Conservation (phyloP, 1,140 invertebrate genomes). For the Lepeophtheirus salmonis region DNA sequence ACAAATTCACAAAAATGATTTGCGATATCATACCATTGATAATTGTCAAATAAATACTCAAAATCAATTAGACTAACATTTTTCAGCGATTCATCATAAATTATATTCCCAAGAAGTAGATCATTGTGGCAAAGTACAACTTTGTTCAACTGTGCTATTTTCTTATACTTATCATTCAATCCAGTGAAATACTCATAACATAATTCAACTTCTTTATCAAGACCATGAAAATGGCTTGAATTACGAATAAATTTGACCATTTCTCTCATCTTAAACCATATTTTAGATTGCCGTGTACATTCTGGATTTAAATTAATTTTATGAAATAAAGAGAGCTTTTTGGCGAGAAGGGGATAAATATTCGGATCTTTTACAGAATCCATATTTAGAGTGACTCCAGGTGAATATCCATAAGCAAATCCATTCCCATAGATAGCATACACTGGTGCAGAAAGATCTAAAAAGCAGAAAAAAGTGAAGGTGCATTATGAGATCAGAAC, state of each 20-base stretch:
- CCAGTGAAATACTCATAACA: conserved; percentile 13
- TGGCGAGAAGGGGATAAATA: conserved; percentile 53
- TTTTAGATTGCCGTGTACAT: conserved; percentile 6
- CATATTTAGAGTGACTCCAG: conserved; percentile 53
- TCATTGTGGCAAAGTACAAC: conserved; percentile 95
- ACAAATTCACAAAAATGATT: conserved; percentile 97
- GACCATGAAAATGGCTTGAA: too few species aligned
- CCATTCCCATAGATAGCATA: conserved; percentile 88
- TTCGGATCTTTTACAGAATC: conserved; percentile 44
- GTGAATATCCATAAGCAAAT: conserved; percentile 72
- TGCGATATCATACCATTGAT: conserved; percentile 86
- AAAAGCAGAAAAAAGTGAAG: neutral
- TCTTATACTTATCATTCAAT: conserved; percentile 42
- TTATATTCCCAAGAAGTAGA: conserved; percentile 77
- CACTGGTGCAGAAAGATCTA: conserved; percentile 57
- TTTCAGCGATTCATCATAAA: conserved; percentile 46
- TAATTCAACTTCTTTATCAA: neutral
- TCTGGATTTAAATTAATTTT: conserved; percentile 22
- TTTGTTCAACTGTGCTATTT: conserved; percentile 44
- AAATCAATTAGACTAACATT: conserved; percentile 84
- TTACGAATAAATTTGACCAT: conserved; percentile 46
- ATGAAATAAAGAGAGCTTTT: conserved; percentile 55
- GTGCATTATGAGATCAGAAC: too few species aligned
- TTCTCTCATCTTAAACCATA: conserved; percentile 52
- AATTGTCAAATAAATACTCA: conserved; percentile 85